Base-by-base conservation (phyloP, 2,113 vertebrate species). In the Isurus oxyrinchus region DNA sequence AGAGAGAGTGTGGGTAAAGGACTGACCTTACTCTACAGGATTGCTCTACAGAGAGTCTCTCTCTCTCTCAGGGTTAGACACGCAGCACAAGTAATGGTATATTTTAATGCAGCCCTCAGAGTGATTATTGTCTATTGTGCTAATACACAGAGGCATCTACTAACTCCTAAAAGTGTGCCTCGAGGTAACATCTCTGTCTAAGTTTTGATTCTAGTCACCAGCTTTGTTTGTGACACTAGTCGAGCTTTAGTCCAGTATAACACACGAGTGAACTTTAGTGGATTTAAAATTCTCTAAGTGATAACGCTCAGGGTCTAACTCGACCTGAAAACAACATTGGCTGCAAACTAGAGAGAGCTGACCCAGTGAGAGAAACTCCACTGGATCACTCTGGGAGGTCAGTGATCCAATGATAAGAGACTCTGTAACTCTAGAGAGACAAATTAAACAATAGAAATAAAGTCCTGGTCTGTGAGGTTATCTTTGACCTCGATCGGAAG, bases 401-500 rank as follows among this genome's bases (percentile, higher is more conserved):
- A 23, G 5, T 23, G 90, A 40, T 40, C 61, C 59, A n/a, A 35
- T 23, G 31, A 61, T n/a, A 90, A 19, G 49, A 57, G 55, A 14
- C 55, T 14, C 53, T 5, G 19, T 40, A n/a, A 91, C 55, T 59
- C 11, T 35, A 13, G 5, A 53, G 53, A n/a, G 35, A 13, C 57
- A 63, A 19, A 14, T 55, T 72, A 95, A 55, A 95, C 94, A 44
- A 4, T 88, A 57, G 94, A 96, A 55, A 3, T 10, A 31, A 59
- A 66, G 7, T n/a, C 93, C 49, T 94, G 55, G 40, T 81, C 69
- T 35, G 59, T 72, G 19, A 98, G 96, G 10, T 97, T 93, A 63
- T 98, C 97, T 96, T 97, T 97, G 79, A 98, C 95, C 2, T 96
- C 97, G 0, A 96, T 96, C 21, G 98, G 97, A 96, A 98, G 97